phyloP scores from a whole-genome alignment of 2,888 invertebrate species.

The Serripes groenlandicus region DNA sequence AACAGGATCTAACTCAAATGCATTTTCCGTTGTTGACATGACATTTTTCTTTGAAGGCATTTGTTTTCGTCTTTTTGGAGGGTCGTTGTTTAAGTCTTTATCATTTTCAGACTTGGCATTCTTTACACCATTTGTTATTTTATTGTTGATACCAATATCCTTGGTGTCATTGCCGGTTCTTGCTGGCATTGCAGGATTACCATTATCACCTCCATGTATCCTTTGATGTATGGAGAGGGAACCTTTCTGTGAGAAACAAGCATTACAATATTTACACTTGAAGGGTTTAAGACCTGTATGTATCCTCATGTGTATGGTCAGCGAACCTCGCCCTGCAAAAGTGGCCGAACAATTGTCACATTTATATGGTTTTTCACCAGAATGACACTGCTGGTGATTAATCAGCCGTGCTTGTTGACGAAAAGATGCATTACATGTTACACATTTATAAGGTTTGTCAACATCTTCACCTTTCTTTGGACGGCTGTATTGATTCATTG shows the following conservation, averaged over 20 bases:
- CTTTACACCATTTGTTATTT: background rate
- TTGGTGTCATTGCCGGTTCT: background rate
- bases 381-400: background rate
- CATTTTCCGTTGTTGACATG: constrained; percentile 7
- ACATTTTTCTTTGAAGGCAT: too few species aligned
- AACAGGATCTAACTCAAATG: background rate
- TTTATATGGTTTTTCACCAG: background rate
- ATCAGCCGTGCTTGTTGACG: background rate
- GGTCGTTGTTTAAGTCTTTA: background rate
- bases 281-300: background rate
- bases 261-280: background rate
- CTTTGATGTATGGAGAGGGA: background rate
- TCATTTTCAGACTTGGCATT: background rate
- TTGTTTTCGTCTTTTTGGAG: background rate
- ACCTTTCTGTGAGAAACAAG: constrained; percentile 10
- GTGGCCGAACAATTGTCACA: background rate
- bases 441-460: background rate
- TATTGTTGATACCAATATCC: background rate
- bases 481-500: background rate
- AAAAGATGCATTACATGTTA: background rate
- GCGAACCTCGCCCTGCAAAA: background rate
- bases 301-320: background rate
- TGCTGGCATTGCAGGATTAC: background rate
- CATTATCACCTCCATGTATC: background rate
- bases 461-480: background rate